Evolutionary conservation across 2,113 vertebrate genomes (phyloP).

Genomic region (Apteryx owenii): DNA sequence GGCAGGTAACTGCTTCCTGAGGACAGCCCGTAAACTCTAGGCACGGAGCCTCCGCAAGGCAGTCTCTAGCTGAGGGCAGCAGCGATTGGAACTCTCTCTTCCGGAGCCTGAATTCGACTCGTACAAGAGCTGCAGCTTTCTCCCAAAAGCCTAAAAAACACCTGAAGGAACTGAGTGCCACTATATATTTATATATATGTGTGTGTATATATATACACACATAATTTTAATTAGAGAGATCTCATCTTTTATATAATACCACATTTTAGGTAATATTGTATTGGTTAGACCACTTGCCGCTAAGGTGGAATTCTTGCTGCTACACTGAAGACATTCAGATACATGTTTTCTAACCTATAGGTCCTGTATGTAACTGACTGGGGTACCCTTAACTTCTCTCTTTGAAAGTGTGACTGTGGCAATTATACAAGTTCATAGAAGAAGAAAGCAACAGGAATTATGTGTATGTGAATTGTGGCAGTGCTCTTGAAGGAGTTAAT

Average conservation of each 20-base stretch:
- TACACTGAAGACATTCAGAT: not conserved
- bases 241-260: not conserved
- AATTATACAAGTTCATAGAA: not conserved
- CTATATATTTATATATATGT: not conserved
- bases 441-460: not conserved
- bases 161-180: not conserved
- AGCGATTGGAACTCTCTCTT: fast-evolving
- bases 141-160: not conserved
- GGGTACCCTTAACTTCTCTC: not conserved
- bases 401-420: not conserved
- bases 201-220: no score
- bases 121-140: not conserved
- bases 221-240: not conserved
- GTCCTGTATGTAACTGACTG: not conserved
- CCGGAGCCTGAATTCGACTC: not conserved
- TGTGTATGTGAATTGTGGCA: not conserved
- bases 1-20: not conserved
- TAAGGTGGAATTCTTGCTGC: not conserved
- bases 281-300: not conserved
- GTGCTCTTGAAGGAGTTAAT: not conserved
- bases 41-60: not conserved
- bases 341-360: not conserved
- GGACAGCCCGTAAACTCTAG: no score
- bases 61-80: not conserved
- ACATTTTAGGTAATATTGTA: fast-evolving